A percentile compares a stretch with the other conserved stretches of the same genome.
Evolutionary conservation across 2,113 vertebrate species (phyloP).

Genomic region (Vanacampus margaritifer): DNA sequence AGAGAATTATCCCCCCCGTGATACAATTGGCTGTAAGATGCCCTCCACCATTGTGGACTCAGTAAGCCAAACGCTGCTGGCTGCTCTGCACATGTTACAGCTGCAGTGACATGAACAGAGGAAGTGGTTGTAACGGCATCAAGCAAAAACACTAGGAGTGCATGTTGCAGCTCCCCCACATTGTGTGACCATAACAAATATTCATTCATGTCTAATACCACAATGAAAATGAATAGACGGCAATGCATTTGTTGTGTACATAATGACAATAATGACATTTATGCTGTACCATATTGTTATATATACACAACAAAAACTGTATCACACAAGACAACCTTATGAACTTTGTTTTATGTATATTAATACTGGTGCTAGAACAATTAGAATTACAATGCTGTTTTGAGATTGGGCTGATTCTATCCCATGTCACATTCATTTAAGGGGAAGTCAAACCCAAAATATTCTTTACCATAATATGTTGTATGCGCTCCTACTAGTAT

Average conservation of each 20-base stretch:
- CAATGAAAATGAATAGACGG: neutral
- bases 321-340: too few species aligned
- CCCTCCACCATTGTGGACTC: conserved; percentile 51
- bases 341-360: too few species aligned
- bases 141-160: neutral
- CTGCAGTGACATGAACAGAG: conserved; percentile 12
- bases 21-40: conserved; percentile 25
- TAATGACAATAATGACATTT: neutral
- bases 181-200: neutral
- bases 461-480: too few species aligned
- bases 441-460: too few species aligned
- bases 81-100: conserved; percentile 38
- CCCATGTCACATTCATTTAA: too few species aligned
- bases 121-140: conserved; percentile 10
- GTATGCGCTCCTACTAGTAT: too few species aligned
- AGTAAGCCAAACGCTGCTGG: conserved; percentile 46
- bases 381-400: too few species aligned
- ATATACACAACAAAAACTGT: too few species aligned
- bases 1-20: too few species aligned
- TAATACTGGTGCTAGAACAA: too few species aligned
- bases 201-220: neutral
- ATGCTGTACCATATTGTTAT: neutral
- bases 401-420: too few species aligned
- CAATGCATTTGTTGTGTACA: neutral
- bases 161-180: neutral